Evolutionary conservation across 2,888 invertebrate genomes (phyloP).

Genomic region (Cinara cedri): DNA sequence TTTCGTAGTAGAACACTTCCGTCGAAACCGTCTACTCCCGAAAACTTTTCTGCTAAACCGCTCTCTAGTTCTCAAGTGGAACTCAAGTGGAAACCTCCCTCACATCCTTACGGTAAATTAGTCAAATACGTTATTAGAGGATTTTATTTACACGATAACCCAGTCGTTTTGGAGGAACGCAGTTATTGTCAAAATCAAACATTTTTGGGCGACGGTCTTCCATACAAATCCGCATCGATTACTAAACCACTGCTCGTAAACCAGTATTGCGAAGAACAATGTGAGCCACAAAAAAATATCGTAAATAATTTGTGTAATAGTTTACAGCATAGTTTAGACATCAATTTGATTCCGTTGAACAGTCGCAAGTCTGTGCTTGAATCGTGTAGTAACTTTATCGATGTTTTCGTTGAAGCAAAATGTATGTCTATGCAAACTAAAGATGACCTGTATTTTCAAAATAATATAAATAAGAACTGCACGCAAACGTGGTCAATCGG

Average conservation of each 20-base stretch:
- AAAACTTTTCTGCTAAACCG: slow-evolving; percentile 62
- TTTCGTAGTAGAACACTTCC: slow-evolving; percentile 65
- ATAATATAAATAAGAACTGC: slow-evolving; percentile 32
- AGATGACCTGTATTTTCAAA: slow-evolving; percentile 16
- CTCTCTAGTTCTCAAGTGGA: slow-evolving; percentile 64
- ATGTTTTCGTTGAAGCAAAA: slow-evolving; percentile 22
- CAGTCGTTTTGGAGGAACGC: slow-evolving; percentile 59
- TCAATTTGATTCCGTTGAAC: slow-evolving; percentile 21
- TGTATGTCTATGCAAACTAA: slow-evolving; percentile 23
- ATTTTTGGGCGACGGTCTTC: not conserved
- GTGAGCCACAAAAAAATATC: slow-evolving; percentile 18
- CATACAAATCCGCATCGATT: not conserved
- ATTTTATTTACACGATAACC: slow-evolving; percentile 61
- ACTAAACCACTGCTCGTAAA: not conserved
- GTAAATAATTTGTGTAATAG: slow-evolving; percentile 19
- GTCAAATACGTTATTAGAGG: slow-evolving; percentile 66
- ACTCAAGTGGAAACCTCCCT: slow-evolving; percentile 70
- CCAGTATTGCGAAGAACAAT: slow-evolving; percentile 5
- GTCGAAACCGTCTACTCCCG: slow-evolving; percentile 63
- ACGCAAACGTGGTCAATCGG: slow-evolving; percentile 30
- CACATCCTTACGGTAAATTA: slow-evolving; percentile 69
- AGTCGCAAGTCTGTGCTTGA: slow-evolving; percentile 31
- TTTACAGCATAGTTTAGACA: slow-evolving; percentile 32
- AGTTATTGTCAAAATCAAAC: slow-evolving; percentile 61
- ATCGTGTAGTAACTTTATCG: slow-evolving; percentile 35